phyloP scores from a whole-genome alignment of 2,797 vertebrate genomes.

The Moxostoma hubbsi region DNA sequence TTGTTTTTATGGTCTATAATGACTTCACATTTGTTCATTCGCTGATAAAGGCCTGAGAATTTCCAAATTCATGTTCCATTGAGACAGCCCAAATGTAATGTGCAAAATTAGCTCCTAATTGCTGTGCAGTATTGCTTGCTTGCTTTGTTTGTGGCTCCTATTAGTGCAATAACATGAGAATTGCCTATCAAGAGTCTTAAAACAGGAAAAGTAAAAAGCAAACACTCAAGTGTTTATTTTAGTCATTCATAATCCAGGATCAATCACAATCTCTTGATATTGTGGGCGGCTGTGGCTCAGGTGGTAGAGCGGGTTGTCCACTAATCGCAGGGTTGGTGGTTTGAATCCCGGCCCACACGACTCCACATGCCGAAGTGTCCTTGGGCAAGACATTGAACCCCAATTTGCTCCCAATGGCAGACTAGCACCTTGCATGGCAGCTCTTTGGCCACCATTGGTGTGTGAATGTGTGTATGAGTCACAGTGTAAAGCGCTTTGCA shows the following conservation, averaged over 20 bases:
- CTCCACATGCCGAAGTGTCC: too few relatives aligned
- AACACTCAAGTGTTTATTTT: not conserved
- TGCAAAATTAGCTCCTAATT: slow-evolving; percentile 19
- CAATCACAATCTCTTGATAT: too few relatives aligned
- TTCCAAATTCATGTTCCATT: slow-evolving; percentile 25
- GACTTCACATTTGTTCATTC: not conserved
- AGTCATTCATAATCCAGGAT: slow-evolving; percentile 4
- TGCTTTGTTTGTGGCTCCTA: slow-evolving; percentile 25
- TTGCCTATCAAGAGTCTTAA: not conserved
- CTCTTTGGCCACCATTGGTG: too few relatives aligned
- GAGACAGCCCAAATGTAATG: slow-evolving; percentile 14
- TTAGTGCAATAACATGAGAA: slow-evolving; percentile 23
- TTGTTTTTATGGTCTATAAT: not conserved
- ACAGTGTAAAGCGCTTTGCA: too few relatives aligned
- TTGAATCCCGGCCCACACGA: too few relatives aligned
- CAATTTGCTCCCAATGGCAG: too few relatives aligned
- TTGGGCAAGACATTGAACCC: too few relatives aligned
- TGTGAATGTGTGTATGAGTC: too few relatives aligned
- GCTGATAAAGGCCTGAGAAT: slow-evolving; percentile 25
- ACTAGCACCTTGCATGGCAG: too few relatives aligned
- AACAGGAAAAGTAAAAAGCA: slow-evolving; percentile 3
- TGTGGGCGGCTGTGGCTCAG: too few relatives aligned
- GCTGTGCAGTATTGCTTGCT: slow-evolving; percentile 3
- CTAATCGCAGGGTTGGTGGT: too few relatives aligned
- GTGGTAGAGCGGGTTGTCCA: too few relatives aligned